Evolutionary conservation across 2,113 vertebrate genomes (phyloP).

Genomic region (Stercorarius parasiticus): DNA sequence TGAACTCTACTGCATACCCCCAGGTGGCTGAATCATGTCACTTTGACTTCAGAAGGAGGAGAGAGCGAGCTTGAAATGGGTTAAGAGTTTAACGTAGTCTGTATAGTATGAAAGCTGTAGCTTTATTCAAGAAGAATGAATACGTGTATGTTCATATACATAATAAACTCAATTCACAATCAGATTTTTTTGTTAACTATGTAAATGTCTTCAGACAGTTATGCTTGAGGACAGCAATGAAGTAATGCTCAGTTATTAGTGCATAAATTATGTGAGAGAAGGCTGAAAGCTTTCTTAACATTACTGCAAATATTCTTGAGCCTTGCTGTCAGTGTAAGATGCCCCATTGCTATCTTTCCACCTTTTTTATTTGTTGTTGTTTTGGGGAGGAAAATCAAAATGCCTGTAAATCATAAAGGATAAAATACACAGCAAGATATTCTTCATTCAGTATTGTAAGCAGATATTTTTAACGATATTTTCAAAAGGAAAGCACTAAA

Average conservation of each 20-base stretch:
- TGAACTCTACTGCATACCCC: background rate
- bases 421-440: background rate
- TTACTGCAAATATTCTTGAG: background rate
- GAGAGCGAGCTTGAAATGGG: background rate
- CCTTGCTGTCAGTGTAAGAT: background rate
- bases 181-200: background rate
- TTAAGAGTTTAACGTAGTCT: background rate
- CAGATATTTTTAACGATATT: background rate
- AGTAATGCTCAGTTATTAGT: background rate
- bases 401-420: background rate
- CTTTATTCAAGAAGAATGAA: background rate
- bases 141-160: background rate
- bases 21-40: background rate
- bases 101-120: background rate
- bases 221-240: background rate
- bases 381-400: background rate
- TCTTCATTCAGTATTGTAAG: background rate
- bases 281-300: background rate
- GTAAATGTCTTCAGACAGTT: background rate
- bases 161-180: background rate
- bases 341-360: background rate
- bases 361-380: background rate
- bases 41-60: background rate
- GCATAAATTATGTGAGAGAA: background rate
- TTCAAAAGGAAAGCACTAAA: background rate